Percentiles rank a stretch among this genome's conserved stretches.
phyloP scores from a whole-genome alignment of 1,140 invertebrate genomes.

The Trichonephila clavata region DNA sequence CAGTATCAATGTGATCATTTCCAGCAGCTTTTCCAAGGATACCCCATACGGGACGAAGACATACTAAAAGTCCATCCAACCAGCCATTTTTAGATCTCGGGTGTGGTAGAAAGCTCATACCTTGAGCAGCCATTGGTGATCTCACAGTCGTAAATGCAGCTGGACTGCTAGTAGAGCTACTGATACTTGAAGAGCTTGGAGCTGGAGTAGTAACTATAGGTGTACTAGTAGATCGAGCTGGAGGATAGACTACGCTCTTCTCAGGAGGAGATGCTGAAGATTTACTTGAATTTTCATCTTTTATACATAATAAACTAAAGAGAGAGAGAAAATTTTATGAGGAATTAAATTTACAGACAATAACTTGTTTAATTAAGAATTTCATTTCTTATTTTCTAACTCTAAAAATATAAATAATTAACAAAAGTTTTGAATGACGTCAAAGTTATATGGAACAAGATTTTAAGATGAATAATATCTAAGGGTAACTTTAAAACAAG shows the following conservation, averaged over 20 bases:
- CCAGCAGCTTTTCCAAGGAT: conserved; percentile 90
- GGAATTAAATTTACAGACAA: no score
- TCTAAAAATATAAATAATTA: no score
- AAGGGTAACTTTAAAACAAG: no score
- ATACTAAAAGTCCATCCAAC: conserved; percentile 92
- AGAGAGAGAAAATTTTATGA: background rate
- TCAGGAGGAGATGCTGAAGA: conserved; percentile 43
- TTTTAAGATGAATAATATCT: no score
- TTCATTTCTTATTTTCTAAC: no score
- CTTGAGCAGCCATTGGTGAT: conserved; percentile 12
- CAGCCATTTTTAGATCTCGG: conserved; percentile 81
- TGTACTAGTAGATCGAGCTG: conserved; percentile 60
- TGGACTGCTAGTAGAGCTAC: conserved; percentile 65
- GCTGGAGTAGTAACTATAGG: conserved; percentile 61
- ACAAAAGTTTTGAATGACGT: no score
- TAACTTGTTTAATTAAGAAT: no score
- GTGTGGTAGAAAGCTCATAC: conserved; percentile 43
- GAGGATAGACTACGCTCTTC: conserved; percentile 36
- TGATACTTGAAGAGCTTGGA: conserved; percentile 25
- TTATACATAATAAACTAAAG: conserved; percentile 68
- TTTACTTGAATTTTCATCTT: conserved; percentile 60
- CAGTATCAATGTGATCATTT: conserved; percentile 85
- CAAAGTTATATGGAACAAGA: no score
- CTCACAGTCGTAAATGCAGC: conserved; percentile 44
- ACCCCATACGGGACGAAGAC: conserved; percentile 91